phyloP scores from a whole-genome alignment of 2,888 invertebrate species.

The Luperina testacea region DNA sequence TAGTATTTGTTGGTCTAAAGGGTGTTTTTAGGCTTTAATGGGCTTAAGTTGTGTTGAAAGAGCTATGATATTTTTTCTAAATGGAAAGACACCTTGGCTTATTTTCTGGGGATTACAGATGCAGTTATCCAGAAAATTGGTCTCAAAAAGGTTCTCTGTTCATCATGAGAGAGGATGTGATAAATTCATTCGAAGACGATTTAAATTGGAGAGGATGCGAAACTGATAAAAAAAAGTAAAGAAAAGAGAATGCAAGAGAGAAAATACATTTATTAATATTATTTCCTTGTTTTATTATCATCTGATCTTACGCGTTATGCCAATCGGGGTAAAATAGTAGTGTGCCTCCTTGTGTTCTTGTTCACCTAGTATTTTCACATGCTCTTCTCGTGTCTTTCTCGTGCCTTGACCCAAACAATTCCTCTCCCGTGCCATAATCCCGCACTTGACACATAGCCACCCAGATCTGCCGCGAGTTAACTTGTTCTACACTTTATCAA shows the following conservation, averaged over 20 bases:
- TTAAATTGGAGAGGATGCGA: not conserved
- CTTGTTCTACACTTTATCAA: conserved; percentile 54
- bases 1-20: not conserved
- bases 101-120: not conserved
- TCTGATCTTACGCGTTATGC: no score
- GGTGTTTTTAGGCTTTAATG: not conserved
- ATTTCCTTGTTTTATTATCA: not conserved
- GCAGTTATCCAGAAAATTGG: not conserved
- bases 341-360: not conserved
- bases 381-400: not conserved
- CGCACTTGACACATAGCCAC: conserved; percentile 57
- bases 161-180: not conserved
- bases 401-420: conserved; percentile 35
- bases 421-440: conserved; percentile 56
- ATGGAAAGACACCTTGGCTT: not conserved
- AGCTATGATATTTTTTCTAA: not conserved
- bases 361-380: not conserved
- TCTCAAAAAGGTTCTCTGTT: not conserved
- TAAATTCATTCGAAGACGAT: not conserved
- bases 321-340: not conserved
- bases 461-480: conserved; percentile 48
- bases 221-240: not conserved
- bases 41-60: not conserved
- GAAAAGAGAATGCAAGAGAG: not conserved
- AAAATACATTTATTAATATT: not conserved